Conservation (phyloP, 2,888 invertebrate species). For the Drosophila tanythrix region DNA sequence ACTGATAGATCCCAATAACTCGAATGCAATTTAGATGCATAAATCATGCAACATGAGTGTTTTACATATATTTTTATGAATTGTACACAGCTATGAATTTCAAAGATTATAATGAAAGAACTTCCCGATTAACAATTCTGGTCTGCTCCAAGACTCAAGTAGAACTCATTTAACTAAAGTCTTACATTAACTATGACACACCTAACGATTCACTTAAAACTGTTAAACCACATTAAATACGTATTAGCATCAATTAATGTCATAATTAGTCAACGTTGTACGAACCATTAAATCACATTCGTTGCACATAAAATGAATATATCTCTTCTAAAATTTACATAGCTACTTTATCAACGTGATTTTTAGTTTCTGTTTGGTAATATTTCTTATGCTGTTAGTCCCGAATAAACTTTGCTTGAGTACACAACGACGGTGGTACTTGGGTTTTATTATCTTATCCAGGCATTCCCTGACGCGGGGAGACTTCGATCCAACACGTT, state of each 20-base stretch:
- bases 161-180: background rate
- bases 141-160: background rate
- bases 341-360: background rate
- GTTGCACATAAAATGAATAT: background rate
- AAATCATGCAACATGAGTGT: conserved; percentile 18
- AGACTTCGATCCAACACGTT: too few species aligned
- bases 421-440: too few species aligned
- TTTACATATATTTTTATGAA: background rate
- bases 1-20: conserved; percentile 32
- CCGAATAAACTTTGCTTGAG: too few species aligned
- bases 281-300: background rate
- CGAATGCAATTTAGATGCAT: conserved; percentile 39
- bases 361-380: background rate
- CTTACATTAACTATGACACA: background rate
- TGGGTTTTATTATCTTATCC: too few species aligned
- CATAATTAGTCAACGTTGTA: background rate
- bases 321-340: background rate
- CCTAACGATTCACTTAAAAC: background rate
- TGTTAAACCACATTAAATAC: background rate
- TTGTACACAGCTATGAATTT: background rate
- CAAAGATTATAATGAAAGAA: background rate
- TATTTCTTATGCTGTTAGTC: background rate
- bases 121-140: conserved; percentile 52
- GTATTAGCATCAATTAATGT: background rate
- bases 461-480: too few species aligned